Conservation (phyloP, 2,888 invertebrate genomes). For the Acronicta psi region DNA sequence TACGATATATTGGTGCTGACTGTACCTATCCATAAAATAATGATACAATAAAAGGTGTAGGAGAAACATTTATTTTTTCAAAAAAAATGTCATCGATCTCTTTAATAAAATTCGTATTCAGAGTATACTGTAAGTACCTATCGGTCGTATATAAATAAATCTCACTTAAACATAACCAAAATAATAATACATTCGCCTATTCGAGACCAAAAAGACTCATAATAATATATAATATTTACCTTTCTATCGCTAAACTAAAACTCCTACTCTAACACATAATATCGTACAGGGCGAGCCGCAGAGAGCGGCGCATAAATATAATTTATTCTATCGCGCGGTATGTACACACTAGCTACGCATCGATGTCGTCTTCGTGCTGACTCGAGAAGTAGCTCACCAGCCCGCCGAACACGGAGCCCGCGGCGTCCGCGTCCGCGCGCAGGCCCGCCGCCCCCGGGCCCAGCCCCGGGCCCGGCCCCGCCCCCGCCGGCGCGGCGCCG, state of each 20-base stretch:
- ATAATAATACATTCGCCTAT: conserved; percentile 86
- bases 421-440: conserved; percentile 27
- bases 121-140: conserved; percentile 88
- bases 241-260: conserved; percentile 66
- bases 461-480: not conserved
- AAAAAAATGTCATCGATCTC: conserved; percentile 80
- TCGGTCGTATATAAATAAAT: conserved; percentile 87
- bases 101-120: conserved; percentile 87
- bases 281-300: conserved; percentile 73
- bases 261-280: conserved; percentile 68
- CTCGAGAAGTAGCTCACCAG: conserved; percentile 97
- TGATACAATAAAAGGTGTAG: conserved; percentile 60
- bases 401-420: conserved; percentile 94
- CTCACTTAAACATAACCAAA: conserved; percentile 87
- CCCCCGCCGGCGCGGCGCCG: conserved; percentile 5
- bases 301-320: conserved; percentile 58
- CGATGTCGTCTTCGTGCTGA: conserved; percentile 96
- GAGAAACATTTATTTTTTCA: conserved; percentile 87
- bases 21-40: too few species aligned
- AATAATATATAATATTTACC: conserved; percentile 68
- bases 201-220: conserved; percentile 85
- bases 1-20: too few species aligned
- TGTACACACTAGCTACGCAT: conserved; percentile 79
- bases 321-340: conserved; percentile 50
- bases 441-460: conserved; percentile 10